Conservation (phyloP, 2,888 invertebrate species). For the Polyommatus icarus region DNA sequence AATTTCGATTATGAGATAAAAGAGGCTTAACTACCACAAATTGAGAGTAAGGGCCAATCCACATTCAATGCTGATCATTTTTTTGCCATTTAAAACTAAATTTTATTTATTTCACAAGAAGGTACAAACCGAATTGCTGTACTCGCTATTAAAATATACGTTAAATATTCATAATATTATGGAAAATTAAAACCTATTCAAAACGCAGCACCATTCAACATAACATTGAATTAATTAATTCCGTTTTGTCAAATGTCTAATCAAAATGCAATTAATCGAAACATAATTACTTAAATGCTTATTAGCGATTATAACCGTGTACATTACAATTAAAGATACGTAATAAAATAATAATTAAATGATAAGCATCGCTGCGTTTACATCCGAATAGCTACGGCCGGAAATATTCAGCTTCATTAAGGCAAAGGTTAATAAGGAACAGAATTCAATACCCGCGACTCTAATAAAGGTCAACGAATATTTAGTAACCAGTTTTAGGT, state of each 20-base stretch:
- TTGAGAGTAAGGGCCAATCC: too few relatives aligned
- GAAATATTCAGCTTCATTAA: conserved; percentile 24
- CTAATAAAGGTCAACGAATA: conserved; percentile 26
- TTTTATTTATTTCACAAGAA: too few relatives aligned
- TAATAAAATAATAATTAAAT: conserved; percentile 29
- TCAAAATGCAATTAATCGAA: conserved; percentile 21
- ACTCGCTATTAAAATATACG: too few relatives aligned
- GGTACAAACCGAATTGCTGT: too few relatives aligned
- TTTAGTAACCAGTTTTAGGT: conserved; percentile 16
- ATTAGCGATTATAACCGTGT: not conserved
- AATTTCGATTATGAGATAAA: not conserved
- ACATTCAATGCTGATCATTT: too few relatives aligned
- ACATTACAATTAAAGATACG: conserved; percentile 5
- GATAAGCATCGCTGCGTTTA: not conserved
- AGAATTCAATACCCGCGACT: conserved; percentile 1
- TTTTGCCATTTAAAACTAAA: too few relatives aligned
- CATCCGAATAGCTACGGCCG: conserved; percentile 21
- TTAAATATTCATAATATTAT: not conserved
- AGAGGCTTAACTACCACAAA: too few relatives aligned
- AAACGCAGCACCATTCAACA: not conserved
- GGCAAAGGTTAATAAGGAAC: conserved; percentile 29
- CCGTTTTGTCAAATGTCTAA: not conserved
- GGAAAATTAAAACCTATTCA: not conserved
- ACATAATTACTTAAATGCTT: conserved; percentile 12
- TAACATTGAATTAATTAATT: not conserved